Evolutionary conservation across 2,113 vertebrate species (phyloP).

Genomic region (Balaeniceps rex): DNA sequence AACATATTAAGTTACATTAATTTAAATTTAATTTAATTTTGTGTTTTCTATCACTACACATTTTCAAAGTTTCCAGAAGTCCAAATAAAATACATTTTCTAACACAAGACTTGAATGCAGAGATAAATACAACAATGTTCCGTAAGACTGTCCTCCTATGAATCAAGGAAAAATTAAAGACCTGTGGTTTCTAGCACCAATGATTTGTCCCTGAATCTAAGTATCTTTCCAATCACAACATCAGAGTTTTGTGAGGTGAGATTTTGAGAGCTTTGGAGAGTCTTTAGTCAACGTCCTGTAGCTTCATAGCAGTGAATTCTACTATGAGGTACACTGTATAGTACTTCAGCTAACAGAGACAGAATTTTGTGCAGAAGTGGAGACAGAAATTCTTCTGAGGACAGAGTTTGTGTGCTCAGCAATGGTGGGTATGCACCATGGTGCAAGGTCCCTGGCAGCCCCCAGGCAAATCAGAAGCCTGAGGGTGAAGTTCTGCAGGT

Average conservation of each 20-base stretch:
- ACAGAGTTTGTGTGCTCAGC: not conserved
- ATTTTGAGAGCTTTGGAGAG: not conserved
- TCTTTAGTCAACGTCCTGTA: not conserved
- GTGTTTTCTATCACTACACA: not conserved
- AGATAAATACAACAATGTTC: not conserved
- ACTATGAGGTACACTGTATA: not conserved
- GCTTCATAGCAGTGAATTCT: not conserved
- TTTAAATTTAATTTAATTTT: not conserved
- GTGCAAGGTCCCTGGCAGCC: not conserved
- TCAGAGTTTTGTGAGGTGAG: not conserved
- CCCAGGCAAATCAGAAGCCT: not conserved
- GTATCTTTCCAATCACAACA: not conserved
- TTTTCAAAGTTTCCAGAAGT: not conserved
- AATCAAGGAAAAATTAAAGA: not conserved
- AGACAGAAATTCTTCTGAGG: not conserved
- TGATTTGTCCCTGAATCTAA: not conserved
- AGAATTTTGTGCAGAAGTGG: not conserved
- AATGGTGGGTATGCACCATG: rapidly evolving
- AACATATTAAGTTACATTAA: not conserved
- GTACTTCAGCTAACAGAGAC: not conserved
- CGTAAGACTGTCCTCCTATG: not conserved
- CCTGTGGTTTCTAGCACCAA: not conserved
- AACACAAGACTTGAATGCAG: not conserved
- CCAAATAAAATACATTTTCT: not conserved
- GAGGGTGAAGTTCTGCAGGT: not conserved